Base-by-base conservation (phyloP, 2,888 invertebrate species). In the Lysandra coridon region DNA sequence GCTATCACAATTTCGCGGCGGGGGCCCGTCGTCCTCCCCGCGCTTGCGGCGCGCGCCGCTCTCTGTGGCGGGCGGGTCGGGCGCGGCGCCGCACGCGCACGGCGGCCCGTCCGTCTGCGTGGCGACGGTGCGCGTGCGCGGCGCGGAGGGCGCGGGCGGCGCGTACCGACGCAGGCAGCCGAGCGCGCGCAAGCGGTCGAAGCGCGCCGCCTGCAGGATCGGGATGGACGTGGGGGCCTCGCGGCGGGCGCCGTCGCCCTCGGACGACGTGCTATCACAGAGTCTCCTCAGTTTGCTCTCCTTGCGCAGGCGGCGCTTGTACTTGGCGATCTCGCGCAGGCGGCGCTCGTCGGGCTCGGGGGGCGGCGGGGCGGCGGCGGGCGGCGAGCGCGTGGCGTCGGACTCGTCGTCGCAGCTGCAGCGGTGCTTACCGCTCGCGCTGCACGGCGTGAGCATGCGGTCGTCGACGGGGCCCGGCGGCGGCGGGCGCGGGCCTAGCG, bases 351-450 rank as follows among this genome's bases (percentile, higher is more conserved):
- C 93, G 1, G 90, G 82, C 79, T 89, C 88, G 73, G 84, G 85
- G 44, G 79, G 80, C 80, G 82, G 85, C 84, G 57, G 17, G 57
- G 57, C 57, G 4, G 82, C 81, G 83, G 86, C 86, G 86, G 85
- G 86, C 86, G 85, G 85, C 81, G 83, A 83, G 73, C 83, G 85
- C 83, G 86, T 87, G 4, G 90, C 92, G 62, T 95, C 96, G 2
- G 96, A 96, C 84, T 97, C 97, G 60, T 97, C 96, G 84, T 96
- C 96, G 85, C 97, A 97, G 79, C 95, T 96, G 89, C 97, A 97
- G 83, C 96, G 96, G 87, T 97, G 97, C 87, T 97, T 97, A 0
- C 97, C 97, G 80, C 95, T 97, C 83, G 96, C 95, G 83, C 96
- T 96, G 89, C 97, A 97, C 0, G 95, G 93, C 0, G 96, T 96